Percentiles rank a stretch among this genome's conserved stretches.
phyloP scores from a whole-genome alignment of 2,113 vertebrate genomes.

The Anhinga anhinga region DNA sequence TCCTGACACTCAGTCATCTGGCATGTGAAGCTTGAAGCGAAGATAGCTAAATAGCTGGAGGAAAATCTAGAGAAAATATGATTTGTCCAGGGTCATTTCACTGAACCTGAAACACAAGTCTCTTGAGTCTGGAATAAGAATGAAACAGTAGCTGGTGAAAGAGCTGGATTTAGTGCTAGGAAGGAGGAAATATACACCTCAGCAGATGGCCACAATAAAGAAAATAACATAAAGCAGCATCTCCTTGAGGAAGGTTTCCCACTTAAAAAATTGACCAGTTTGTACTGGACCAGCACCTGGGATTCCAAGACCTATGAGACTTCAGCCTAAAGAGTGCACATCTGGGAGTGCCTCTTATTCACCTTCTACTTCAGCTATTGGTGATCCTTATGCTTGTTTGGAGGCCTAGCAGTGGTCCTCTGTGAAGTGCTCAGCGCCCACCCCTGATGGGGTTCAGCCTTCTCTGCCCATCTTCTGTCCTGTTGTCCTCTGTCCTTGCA shows the following conservation, averaged over 20 bases:
- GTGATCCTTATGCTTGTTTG: background rate
- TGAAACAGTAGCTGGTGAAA: background rate
- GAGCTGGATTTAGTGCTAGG: background rate
- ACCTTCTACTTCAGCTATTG: background rate
- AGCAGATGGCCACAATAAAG: background rate
- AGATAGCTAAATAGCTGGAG: background rate
- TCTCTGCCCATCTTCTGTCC: background rate
- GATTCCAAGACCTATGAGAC: background rate
- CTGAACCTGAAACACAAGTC: background rate
- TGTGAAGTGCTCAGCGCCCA: background rate
- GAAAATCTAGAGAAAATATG: background rate
- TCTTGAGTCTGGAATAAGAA: background rate
- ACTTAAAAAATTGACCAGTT: background rate
- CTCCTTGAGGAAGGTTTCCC: background rate
- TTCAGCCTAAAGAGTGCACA: background rate
- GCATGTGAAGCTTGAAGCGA: background rate
- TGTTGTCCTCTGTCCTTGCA: background rate
- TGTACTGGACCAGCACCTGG: background rate
- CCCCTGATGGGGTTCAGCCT: background rate
- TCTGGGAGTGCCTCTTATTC: background rate
- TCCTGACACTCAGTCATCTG: background rate
- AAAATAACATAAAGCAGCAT: background rate
- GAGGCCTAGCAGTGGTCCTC: background rate
- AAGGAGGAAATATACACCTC: background rate
- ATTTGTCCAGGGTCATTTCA: background rate